A percentile compares a stretch with the other conserved stretches of the same genome.
Conservation (phyloP, 2,797 vertebrate species). For the Stomatorhinus walkeri region DNA sequence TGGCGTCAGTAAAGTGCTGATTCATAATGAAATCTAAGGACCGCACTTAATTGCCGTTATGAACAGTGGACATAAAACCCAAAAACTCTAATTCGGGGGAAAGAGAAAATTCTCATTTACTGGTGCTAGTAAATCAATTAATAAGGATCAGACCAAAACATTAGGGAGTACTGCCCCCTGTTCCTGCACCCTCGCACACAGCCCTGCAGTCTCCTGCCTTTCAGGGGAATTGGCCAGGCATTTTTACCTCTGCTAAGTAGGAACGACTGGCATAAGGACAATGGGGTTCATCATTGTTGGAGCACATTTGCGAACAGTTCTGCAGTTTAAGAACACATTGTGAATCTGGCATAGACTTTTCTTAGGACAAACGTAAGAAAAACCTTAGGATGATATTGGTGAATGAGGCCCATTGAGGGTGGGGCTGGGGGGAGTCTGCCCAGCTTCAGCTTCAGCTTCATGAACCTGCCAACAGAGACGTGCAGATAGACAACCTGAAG, state of each 20-base stretch:
- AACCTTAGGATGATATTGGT: not conserved
- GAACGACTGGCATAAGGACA: not conserved
- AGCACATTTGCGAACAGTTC: not conserved
- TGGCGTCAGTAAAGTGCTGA: not conserved
- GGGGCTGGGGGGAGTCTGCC: not conserved
- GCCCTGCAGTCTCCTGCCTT: not conserved
- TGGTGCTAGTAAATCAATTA: not conserved
- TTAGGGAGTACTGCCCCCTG: not conserved
- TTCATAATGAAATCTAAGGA: not conserved
- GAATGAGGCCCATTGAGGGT: not conserved
- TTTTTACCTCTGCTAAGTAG: not conserved
- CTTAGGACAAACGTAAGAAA: not conserved
- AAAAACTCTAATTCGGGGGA: not conserved
- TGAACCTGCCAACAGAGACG: constrained; percentile 60
- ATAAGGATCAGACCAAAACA: not conserved
- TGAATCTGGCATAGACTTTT: not conserved
- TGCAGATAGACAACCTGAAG: constrained; percentile 81
- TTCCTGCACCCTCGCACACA: not conserved
- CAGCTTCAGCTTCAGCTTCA: not conserved
- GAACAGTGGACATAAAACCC: not conserved
- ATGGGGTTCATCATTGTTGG: not conserved
- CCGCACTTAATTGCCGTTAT: not conserved
- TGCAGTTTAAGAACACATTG: not conserved
- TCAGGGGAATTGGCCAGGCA: not conserved
- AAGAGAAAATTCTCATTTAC: not conserved